phyloP scores from a whole-genome alignment of 2,888 invertebrate genomes.

The Drosophila barbarae region DNA sequence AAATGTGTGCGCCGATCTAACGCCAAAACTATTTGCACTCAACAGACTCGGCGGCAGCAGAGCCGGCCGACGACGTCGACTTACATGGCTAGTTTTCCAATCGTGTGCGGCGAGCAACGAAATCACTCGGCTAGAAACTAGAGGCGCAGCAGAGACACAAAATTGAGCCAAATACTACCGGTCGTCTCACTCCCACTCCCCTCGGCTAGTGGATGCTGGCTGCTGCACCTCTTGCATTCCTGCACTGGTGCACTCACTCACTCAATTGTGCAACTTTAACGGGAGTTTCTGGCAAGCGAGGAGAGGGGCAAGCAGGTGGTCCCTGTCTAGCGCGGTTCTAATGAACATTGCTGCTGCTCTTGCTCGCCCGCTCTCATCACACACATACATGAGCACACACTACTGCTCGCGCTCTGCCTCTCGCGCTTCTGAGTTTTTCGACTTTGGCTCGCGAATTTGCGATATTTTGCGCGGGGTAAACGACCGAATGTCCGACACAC shows the following conservation, averaged over 20 bases:
- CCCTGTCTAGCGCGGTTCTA: constrained; percentile 15
- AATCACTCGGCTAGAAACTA: constrained; percentile 63
- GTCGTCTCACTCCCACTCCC: constrained; percentile 1
- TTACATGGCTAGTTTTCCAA: constrained; percentile 43
- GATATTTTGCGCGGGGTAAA: constrained; percentile 70
- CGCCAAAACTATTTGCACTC: constrained; percentile 63
- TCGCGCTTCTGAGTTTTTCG: constrained; percentile 32
- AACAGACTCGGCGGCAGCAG: constrained; percentile 25
- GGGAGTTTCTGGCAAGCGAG: not conserved
- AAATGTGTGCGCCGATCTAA: constrained; percentile 61
- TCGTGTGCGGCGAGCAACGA: constrained; percentile 8
- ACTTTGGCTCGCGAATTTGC: constrained; percentile 54
- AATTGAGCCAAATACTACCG: constrained; percentile 41
- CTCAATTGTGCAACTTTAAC: constrained; percentile 3
- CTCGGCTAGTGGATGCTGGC: not conserved
- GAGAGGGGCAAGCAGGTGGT: not conserved
- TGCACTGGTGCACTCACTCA: not conserved
- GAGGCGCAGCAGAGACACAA: constrained; percentile 36
- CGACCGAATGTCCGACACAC: constrained; percentile 80
- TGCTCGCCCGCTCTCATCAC: constrained; percentile 6
- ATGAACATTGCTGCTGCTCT: not conserved
- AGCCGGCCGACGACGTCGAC: constrained; percentile 17
- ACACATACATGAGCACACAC: constrained; percentile 14
- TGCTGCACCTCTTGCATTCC: constrained; percentile 1
- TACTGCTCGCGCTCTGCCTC: constrained; percentile 1